A percentile compares a stretch with the other conserved stretches of the same genome.
Evolutionary conservation across 1,140 invertebrate genomes (phyloP).

Genomic region (Galleria mellonella): DNA sequence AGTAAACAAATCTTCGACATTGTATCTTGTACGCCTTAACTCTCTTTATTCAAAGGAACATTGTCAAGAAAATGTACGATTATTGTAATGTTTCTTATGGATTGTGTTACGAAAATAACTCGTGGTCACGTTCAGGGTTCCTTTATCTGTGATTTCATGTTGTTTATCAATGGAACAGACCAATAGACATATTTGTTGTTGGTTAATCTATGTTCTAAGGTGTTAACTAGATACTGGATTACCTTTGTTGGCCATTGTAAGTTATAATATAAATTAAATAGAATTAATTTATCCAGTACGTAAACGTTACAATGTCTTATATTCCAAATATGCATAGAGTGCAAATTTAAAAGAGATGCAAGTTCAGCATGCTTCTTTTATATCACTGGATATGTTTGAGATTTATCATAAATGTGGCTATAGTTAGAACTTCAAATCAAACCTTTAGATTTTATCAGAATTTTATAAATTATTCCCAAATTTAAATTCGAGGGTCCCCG

Average conservation of each 20-base stretch:
- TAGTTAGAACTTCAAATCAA: too few species aligned
- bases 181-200: constrained; percentile 60
- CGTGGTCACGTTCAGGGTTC: constrained; percentile 50
- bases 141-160: constrained; percentile 64
- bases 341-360: too few species aligned
- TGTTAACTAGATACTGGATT: constrained; percentile 17
- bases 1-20: constrained; percentile 70
- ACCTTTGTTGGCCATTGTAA: constrained; percentile 1
- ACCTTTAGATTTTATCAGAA: too few species aligned
- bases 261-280: too few species aligned
- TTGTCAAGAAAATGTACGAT: constrained; percentile 72
- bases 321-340: too few species aligned
- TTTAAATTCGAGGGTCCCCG: neutral
- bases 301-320: too few species aligned
- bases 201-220: constrained; percentile 40
- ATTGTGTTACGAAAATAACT: constrained; percentile 66
- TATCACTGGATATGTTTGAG: too few species aligned
- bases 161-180: constrained; percentile 60
- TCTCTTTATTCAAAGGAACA: constrained; percentile 69
- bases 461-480: too few species aligned
- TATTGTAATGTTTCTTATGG: constrained; percentile 67
- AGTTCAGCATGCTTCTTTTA: too few species aligned
- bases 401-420: too few species aligned
- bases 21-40: constrained; percentile 67
- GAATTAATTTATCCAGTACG: too few species aligned